Evolutionary conservation across 1,140 invertebrate genomes (phyloP).

Genomic region (Thaumetopoea pityocampa): DNA sequence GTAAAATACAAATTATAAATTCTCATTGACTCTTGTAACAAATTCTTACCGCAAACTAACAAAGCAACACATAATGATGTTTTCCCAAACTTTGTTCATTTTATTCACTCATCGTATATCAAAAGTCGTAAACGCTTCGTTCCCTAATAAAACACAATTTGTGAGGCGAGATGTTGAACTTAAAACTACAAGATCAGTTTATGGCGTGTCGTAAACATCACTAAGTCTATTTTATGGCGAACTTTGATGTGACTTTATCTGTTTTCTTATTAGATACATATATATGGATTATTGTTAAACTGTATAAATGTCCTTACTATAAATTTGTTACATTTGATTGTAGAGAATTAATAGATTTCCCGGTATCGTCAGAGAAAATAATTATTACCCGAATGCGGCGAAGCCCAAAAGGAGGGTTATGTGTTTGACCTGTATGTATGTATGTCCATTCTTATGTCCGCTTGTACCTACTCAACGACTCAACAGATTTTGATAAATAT

Average conservation of each 20-base stretch:
- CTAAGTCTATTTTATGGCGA: conserved; percentile 46
- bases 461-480: too few relatives aligned
- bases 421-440: too few relatives aligned
- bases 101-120: conserved; percentile 27
- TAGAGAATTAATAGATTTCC: conserved; percentile 12
- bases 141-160: conserved; percentile 64
- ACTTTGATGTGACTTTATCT: conserved; percentile 45
- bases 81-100: too few relatives aligned
- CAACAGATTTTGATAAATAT: too few relatives aligned
- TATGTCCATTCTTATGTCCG: too few relatives aligned
- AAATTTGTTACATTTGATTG: conserved; percentile 19
- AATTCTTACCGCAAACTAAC: too few relatives aligned
- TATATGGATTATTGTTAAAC: conserved; percentile 21
- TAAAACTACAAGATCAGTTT: conserved; percentile 60
- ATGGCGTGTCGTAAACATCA: conserved; percentile 51
- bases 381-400: too few relatives aligned
- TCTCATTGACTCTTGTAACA: too few relatives aligned
- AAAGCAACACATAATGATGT: too few relatives aligned
- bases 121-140: conserved; percentile 50
- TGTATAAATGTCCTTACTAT: conserved; percentile 17
- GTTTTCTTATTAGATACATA: conserved; percentile 23
- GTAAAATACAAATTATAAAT: too few relatives aligned
- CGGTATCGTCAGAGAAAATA: conserved; percentile 3
- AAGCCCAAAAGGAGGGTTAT: too few relatives aligned
- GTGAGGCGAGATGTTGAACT: conserved; percentile 49